These are phyloP conservation scores for Eilema depressum DNA, from an alignment of 2,888 invertebrate genomes.

Conservation along the genomic window DNA sequence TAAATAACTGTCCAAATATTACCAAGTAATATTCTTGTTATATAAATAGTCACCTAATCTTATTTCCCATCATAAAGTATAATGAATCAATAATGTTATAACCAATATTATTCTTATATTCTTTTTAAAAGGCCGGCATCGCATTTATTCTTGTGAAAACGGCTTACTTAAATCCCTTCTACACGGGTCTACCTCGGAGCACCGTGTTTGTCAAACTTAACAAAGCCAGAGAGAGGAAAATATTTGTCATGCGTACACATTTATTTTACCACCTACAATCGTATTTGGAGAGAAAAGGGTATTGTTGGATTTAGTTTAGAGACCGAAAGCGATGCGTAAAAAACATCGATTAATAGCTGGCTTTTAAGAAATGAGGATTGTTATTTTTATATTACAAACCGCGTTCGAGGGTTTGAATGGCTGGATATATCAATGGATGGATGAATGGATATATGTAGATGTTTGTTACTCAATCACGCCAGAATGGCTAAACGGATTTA, in stretches of 20 bases:
- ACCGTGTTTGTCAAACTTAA: constrained; percentile 28
- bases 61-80: neutral
- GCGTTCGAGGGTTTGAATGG: neutral
- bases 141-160: constrained; percentile 14
- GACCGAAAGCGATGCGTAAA: constrained; percentile 6
- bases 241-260: constrained; percentile 27
- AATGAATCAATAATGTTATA: constrained; percentile 9
- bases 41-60: neutral
- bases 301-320: constrained; percentile 24
- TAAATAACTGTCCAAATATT: neutral
- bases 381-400: neutral
- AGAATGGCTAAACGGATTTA: no score
- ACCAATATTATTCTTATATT: constrained; percentile 6
- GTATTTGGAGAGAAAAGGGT: constrained; percentile 26
- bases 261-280: constrained; percentile 29
- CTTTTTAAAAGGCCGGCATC: constrained; percentile 12
- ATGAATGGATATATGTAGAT: no score
- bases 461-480: no score
- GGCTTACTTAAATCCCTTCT: constrained; percentile 24
- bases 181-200: constrained; percentile 21
- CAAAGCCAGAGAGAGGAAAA: constrained; percentile 26
- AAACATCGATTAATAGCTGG: constrained; percentile 10
- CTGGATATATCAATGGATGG: no score
- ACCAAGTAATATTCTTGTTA: neutral
- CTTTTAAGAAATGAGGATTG: constrained; percentile 2